Conservation (phyloP, 1,140 invertebrate genomes). For the Penaeus vannamei region DNA sequence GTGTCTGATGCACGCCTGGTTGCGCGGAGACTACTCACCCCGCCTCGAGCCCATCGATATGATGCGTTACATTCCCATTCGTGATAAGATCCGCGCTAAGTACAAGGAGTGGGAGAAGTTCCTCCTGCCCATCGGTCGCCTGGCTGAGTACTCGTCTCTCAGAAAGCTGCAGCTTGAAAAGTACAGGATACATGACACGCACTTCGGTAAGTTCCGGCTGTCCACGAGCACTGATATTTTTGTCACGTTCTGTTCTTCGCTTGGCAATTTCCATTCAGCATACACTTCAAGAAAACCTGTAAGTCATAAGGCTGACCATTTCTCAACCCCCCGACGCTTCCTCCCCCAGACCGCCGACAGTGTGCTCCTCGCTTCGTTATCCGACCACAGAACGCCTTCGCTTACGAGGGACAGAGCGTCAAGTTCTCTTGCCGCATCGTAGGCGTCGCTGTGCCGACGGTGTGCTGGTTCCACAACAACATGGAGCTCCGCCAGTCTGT, state of each 20-base stretch:
- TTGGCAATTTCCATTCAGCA: too few relatives aligned
- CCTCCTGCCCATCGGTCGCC: constrained; percentile 91
- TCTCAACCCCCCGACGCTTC: constrained; percentile 35
- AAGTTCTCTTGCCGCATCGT: constrained; percentile 98
- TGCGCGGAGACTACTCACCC: constrained; percentile 86
- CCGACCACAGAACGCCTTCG: constrained; percentile 93
- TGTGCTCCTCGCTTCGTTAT: constrained; percentile 98
- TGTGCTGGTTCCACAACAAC: constrained; percentile 96
- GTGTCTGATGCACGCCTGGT: constrained; percentile 95
- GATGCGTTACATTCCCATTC: constrained; percentile 86
- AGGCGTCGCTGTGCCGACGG: constrained; percentile 91
- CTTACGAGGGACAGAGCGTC: constrained; percentile 96
- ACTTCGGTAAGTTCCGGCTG: constrained; percentile 76
- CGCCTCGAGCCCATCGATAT: constrained; percentile 84
- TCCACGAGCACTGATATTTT: neutral
- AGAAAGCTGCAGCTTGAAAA: constrained; percentile 96
- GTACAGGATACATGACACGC: constrained; percentile 96
- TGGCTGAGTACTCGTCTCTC: constrained; percentile 98
- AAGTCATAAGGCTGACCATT: too few relatives aligned
- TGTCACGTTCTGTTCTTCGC: too few relatives aligned
- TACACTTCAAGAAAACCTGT: too few relatives aligned
- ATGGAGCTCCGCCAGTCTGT: constrained; percentile 96
- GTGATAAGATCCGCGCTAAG: constrained; percentile 88
- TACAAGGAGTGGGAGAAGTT: constrained; percentile 94
- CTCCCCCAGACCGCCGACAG: constrained; percentile 89